Evolutionary conservation across 2,113 vertebrate genomes (phyloP), one percentile per base, ranked within the genome.

Genomic region (Sander vitreus): DNA sequence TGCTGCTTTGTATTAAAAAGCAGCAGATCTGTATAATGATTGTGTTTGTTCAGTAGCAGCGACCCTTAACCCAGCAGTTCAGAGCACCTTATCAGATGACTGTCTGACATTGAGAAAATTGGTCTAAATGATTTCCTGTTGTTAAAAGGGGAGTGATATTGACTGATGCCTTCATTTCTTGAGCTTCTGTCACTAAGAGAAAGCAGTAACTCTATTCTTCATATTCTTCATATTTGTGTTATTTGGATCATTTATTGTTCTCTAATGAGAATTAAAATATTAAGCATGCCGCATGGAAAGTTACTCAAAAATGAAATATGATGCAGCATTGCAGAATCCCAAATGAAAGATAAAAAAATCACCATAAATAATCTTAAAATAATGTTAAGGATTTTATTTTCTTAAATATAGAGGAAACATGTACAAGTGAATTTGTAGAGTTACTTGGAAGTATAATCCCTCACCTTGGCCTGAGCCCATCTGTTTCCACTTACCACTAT

Each of bases 101-200:
- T 93, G 73, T 96, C 95, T 97, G 95, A 96, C 95, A 91, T 94
- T 94, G 90, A 94, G 93, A 96, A 97, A 96, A 97, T 97, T 97
- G 93, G 92, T 88, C 91, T 96, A 95, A 97, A 96, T 97, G 94
- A 89, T 94, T 96, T 97, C 95, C 95, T 96, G 93, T 96, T 94
- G 94, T 93, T 96, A 94, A 94, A 94, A 94, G 94, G 91, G 68
- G 94, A 94, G 92, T 90, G 90, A 93, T 91, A 85, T 90, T 92
- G 87, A 92, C 80, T 89, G 92, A 95, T 94, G 91, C 89, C 90
- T 93, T 91, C 80, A 89, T 94, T 45, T 78, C 72, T 70, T 30
- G 27, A 77, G 48, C 8, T 50, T 78, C 73, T 70, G 69, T 82
- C 79, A 71, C 65, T 69, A 45, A 76, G 47, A 72, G 63, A 72